Conservation (phyloP, 2,797 vertebrate species). For the Pteronotus mesoamericanus region DNA sequence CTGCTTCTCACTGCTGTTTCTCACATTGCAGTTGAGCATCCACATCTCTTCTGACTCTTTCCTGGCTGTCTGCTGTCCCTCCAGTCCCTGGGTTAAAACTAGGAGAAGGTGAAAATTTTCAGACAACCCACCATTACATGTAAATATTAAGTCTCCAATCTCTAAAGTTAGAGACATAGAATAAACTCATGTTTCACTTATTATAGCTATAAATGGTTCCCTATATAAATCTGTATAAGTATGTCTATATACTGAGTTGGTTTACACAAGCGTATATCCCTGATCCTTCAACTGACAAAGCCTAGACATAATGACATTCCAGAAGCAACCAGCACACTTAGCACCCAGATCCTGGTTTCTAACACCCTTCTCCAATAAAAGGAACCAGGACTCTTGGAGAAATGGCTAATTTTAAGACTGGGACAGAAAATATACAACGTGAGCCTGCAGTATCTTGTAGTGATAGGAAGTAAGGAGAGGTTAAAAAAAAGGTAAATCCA, state of each 20-base stretch:
- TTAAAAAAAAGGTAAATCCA: neutral
- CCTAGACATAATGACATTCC: neutral
- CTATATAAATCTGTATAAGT: neutral
- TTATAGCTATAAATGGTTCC: neutral
- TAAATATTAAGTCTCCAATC: neutral
- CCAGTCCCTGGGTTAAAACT: neutral
- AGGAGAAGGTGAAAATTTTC: neutral
- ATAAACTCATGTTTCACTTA: neutral
- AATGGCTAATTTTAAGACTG: neutral
- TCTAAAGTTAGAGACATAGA: neutral
- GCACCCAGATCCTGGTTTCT: neutral
- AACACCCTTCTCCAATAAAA: neutral
- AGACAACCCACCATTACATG: neutral
- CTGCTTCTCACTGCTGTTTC: neutral
- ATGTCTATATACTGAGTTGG: neutral
- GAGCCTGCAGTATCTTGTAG: neutral
- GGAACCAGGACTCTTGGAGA: neutral
- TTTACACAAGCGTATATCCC: neutral
- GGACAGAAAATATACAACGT: neutral
- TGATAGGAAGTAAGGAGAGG: neutral
- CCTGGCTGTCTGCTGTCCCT: neutral
- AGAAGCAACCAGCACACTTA: neutral
- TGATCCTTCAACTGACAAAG: neutral
- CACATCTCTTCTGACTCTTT: neutral
- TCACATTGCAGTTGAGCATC: neutral